Evolutionary conservation across 2,888 invertebrate genomes (phyloP).

Genomic region (Therioaphis trifolii): DNA sequence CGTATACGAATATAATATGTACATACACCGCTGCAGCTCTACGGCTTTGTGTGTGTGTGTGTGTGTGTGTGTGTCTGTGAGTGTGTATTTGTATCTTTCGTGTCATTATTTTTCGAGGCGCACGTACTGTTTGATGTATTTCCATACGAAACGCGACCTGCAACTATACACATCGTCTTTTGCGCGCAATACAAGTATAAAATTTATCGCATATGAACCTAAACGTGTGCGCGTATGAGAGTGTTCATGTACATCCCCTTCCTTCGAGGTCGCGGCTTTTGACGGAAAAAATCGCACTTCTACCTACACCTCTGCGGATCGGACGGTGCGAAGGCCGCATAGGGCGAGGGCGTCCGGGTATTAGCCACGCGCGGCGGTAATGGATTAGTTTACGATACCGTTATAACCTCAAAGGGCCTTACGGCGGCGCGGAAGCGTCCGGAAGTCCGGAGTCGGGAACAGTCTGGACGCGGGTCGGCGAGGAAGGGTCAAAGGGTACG

Average conservation of each 20-base stretch:
- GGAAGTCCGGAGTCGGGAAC: conserved; percentile 39
- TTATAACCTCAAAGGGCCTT: conserved; percentile 52
- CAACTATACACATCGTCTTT: not conserved
- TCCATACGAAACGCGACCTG: conserved; percentile 32
- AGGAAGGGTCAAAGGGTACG: not conserved
- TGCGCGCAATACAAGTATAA: not conserved
- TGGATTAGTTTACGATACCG: conserved; percentile 61
- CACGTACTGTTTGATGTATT: conserved; percentile 47
- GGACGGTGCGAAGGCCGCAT: not conserved
- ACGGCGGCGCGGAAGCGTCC: not conserved
- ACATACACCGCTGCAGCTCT: too few species aligned
- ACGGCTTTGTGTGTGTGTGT: too few species aligned
- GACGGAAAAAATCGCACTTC: conserved; percentile 37
- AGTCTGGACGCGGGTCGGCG: not conserved
- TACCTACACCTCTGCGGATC: not conserved
- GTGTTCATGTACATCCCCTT: too few species aligned
- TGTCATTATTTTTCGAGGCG: conserved; percentile 17
- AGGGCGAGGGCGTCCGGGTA: conserved; percentile 18
- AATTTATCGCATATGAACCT: too few species aligned
- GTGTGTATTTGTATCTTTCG: not conserved
- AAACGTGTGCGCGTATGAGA: too few species aligned
- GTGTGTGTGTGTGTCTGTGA: not conserved
- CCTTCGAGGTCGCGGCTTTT: conserved; percentile 2
- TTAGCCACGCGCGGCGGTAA: conserved; percentile 37
- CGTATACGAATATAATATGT: too few species aligned